Evolutionary conservation across 1,140 invertebrate species (phyloP), one percentile per base, ranked within the genome.

Genomic region (Belonocnema kinseyi): DNA sequence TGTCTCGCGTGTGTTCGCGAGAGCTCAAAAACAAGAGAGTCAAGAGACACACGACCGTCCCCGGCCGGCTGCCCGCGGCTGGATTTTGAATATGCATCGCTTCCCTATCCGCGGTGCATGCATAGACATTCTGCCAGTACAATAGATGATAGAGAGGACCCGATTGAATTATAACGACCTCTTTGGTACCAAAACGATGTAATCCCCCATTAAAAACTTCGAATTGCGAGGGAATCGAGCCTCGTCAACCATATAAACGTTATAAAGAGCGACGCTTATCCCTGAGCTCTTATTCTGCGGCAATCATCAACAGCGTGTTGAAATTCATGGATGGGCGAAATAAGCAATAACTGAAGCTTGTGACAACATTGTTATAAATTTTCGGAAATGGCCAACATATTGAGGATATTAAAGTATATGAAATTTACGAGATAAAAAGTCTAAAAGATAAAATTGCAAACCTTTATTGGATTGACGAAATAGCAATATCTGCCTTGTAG

Each of bases 61-160:
- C 77, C 74, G 80, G 81, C 82, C 84, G 81, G 83, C 83, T 78
- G 88, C 88, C 88, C 84, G 89, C 88, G 90, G 90, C 88, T 86
- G 85, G 86, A 90, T 90, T 91, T 91, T 91, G 88, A 91, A 91
- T 91, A 91, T 90, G 88, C 90, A 91, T 91, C 89, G 87, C 89
- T 87, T 88, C 82, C 83, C 82, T 73, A 75, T 70, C 61, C 61
- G 26, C 77, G 77, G 75, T 74, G 56, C 78, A 75, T 17, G 75
- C 74, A 73, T 52, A 75, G 74, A 83, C 78, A 79, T 77, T 81
- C 79, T 75, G 80, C 74, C 76, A 79, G 50, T 79, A 77, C 80
- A 79, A 85, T 83, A 83, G 87, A 88, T 91, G 91, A 83, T 91
- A 88, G 87, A 91, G 82, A 78, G 85, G 86, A 80, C 83, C 79